A percentile compares a stretch with the other conserved stretches of the same genome.
Conservation (phyloP, 2,888 invertebrate genomes). For the Toxonevra muliebris region DNA sequence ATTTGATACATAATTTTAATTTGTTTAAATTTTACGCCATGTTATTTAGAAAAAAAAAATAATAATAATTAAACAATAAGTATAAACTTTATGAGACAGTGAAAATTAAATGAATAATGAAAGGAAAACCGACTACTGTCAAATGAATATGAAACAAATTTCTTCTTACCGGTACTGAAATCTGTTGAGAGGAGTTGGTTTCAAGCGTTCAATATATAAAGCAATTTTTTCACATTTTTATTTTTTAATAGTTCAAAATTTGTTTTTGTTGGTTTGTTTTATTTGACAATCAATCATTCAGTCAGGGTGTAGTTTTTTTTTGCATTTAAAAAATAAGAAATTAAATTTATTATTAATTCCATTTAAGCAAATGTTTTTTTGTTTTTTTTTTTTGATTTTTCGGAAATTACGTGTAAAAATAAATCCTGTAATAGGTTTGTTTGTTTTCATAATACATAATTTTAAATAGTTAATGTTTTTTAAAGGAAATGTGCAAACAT, state of each 20-base stretch:
- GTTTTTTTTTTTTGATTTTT: background rate
- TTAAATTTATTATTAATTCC: conserved; percentile 45
- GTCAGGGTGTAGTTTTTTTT: conserved; percentile 29
- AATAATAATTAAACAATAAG: conserved; percentile 20
- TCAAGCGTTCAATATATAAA: conserved; percentile 33
- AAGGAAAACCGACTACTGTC: conserved; percentile 7
- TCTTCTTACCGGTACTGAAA: conserved; percentile 62
- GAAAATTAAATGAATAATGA: conserved; percentile 3
- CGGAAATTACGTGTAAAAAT: background rate
- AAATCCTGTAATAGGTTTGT: too few relatives aligned
- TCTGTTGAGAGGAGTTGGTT: conserved; percentile 47
- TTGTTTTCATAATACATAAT: too few relatives aligned
- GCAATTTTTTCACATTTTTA: conserved; percentile 9
- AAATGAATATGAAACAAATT: conserved; percentile 20
- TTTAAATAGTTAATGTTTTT: too few relatives aligned
- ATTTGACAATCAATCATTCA: conserved; percentile 17
- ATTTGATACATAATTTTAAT: too few relatives aligned
- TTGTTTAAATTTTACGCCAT: too few relatives aligned
- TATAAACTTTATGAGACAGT: conserved; percentile 25
- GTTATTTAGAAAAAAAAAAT: background rate
- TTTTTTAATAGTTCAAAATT: background rate
- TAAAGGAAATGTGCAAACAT: too few relatives aligned
- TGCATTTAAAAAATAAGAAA: conserved; percentile 48
- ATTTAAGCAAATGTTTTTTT: conserved; percentile 20
- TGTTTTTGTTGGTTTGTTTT: conserved; percentile 16